phyloP scores from a whole-genome alignment of 1,140 invertebrate species.

The Epicauta chinensis region DNA sequence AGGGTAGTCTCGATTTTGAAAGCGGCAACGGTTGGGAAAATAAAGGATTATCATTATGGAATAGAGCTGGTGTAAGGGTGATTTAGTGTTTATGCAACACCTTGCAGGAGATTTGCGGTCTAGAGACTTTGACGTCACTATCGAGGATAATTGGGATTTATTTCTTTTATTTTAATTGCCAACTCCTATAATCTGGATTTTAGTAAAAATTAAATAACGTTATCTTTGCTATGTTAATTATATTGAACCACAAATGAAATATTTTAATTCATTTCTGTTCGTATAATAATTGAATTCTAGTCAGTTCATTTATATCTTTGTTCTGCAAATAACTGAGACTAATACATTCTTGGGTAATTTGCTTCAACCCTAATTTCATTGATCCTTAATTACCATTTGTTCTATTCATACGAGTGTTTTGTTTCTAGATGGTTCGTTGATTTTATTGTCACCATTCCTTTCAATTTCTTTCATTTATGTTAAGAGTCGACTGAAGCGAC shows the following conservation, averaged over 20 bases:
- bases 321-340: constrained; percentile 19
- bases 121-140: too few species aligned
- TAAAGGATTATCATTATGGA: too few species aligned
- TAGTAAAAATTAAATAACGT: background rate
- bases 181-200: too few species aligned
- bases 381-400: constrained; percentile 21
- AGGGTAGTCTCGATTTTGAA: too few species aligned
- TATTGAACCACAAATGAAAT: constrained; percentile 14
- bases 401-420: constrained; percentile 18
- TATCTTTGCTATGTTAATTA: constrained; percentile 5
- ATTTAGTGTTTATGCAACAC: too few species aligned
- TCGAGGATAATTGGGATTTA: too few species aligned
- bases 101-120: too few species aligned
- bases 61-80: too few species aligned
- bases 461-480: constrained; percentile 5
- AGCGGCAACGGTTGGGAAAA: too few species aligned
- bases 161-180: too few species aligned
- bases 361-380: constrained; percentile 13
- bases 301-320: constrained; percentile 32
- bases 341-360: constrained; percentile 19
- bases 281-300: constrained; percentile 24
- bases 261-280: constrained; percentile 13
- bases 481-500: too few species aligned
- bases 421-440: constrained; percentile 11
- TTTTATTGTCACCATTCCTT: constrained; percentile 11